Base-by-base conservation (phyloP, 1,140 invertebrate genomes). In the Orussus abietinus region DNA sequence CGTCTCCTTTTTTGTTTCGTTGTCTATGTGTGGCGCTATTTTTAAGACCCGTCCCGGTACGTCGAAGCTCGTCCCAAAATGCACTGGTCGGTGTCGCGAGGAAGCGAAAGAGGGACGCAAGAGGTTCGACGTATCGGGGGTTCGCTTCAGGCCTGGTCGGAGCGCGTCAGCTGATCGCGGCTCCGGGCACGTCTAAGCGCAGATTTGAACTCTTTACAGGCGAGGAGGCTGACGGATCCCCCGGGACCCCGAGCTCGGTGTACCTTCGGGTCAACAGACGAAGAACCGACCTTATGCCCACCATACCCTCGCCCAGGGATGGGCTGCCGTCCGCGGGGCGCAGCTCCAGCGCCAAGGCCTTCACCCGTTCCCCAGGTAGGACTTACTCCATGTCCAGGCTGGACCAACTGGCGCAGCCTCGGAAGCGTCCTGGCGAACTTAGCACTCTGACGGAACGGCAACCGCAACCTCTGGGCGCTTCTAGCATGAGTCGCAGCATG, bases 331-430 rank as follows among this genome's bases (percentile, higher is more conserved):
- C 74, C 47, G 60, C 76, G 47, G 58, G 74, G 55, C 64, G 75
- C 64, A 65, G 67, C 55, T 63, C 70, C 65, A 66, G 71, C 64
- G 55, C 71, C 45, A 80, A 80, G 68, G 72, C 77, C 51, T 80
- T 82, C 60, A 77, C 78, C 59, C 77, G 80, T 59, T 82, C 81
- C 61, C 81, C 81, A 86, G 85, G 85, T 86, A 90, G 89, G 81
- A 88, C 90, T 57, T 87, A 86, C 76, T 92, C 89, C 62, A 90
- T 92, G 88, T 88, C 88, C 57, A 83, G 90, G 58, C 79, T 93
- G 76, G 90, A 92, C 79, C 82, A 86, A 62, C 76, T 91, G 69
- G 77, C 85, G 54, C 83, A 83, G 69, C 86, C 88, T 39, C 75
- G 84, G 44, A 75, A 76, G 58, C 75, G 74, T 52, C 68, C 74